Conservation (phyloP, 2,113 vertebrate genomes). For the Grallaria varia region DNA sequence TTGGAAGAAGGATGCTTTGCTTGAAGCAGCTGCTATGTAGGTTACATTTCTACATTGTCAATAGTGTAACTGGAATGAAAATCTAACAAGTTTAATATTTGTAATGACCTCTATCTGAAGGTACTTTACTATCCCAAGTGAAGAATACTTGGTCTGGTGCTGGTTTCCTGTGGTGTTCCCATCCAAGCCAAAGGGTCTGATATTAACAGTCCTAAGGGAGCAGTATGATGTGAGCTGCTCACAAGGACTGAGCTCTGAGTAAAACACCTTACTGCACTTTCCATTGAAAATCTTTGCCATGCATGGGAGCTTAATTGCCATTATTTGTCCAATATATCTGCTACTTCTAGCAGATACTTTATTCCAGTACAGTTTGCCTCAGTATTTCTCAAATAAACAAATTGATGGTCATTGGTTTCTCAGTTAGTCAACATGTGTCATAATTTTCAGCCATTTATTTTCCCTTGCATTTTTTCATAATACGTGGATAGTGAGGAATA, state of each 20-base stretch:
- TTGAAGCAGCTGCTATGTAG: not conserved
- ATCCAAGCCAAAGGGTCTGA: not conserved
- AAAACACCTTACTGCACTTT: not conserved
- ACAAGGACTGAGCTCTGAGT: not conserved
- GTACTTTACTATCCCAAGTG: not conserved
- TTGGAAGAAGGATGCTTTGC: not conserved
- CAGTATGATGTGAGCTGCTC: not conserved
- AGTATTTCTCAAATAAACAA: not conserved
- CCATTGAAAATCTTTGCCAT: not conserved
- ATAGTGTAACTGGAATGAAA: not conserved
- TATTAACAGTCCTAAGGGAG: not conserved
- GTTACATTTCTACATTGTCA: not conserved
- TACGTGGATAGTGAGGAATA: not conserved
- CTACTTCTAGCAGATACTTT: not conserved
- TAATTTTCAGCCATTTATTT: not conserved
- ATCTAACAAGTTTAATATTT: not conserved
- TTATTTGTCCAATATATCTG: not conserved
- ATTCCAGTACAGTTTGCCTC: not conserved
- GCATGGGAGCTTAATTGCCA: not conserved
- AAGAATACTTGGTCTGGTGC: not conserved
- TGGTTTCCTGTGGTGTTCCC: not conserved
- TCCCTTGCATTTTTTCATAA: not conserved
- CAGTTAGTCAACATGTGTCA: accelerated
- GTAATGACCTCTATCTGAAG: not conserved
- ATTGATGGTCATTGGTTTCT: not conserved